Conservation (phyloP, 37 sponge, comb jelly and placozoan species). For the Cladorhizidae sp. region DNA sequence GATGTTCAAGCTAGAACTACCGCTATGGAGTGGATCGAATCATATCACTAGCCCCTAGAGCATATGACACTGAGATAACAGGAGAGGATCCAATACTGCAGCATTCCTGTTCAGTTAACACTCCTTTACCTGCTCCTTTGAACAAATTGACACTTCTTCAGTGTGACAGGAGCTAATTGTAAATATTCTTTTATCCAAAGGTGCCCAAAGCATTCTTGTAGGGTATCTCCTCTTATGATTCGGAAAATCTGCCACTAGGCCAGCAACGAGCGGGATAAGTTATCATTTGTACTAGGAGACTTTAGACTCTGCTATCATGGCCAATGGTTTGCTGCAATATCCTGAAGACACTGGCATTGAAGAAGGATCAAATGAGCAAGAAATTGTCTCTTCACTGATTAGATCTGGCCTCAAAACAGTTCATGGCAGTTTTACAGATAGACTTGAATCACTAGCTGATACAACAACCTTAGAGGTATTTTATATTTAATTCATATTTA, state of each 20-base stretch:
- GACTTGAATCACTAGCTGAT: neutral
- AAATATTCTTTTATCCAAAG: neutral
- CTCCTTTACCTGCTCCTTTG: too few relatives aligned
- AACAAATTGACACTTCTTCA: neutral
- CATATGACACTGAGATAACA: too few relatives aligned
- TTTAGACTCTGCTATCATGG: neutral
- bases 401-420: conserved; percentile 1
- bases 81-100: too few relatives aligned
- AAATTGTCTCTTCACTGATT: conserved; percentile 15
- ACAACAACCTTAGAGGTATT: neutral
- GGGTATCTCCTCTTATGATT: conserved; percentile 19
- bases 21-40: too few relatives aligned
- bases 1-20: too few relatives aligned
- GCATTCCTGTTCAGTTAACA: too few relatives aligned
- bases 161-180: neutral
- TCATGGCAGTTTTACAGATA: neutral
- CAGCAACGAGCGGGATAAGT: neutral
- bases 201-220: conserved; percentile 2
- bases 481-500: neutral
- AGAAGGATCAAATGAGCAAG: neutral
- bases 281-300: neutral
- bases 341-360: neutral
- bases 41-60: too few relatives aligned
- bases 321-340: neutral
- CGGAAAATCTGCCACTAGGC: conserved; percentile 3